Base-by-base conservation (phyloP, 2,797 vertebrate genomes). In the Luscinia megarhynchos region DNA sequence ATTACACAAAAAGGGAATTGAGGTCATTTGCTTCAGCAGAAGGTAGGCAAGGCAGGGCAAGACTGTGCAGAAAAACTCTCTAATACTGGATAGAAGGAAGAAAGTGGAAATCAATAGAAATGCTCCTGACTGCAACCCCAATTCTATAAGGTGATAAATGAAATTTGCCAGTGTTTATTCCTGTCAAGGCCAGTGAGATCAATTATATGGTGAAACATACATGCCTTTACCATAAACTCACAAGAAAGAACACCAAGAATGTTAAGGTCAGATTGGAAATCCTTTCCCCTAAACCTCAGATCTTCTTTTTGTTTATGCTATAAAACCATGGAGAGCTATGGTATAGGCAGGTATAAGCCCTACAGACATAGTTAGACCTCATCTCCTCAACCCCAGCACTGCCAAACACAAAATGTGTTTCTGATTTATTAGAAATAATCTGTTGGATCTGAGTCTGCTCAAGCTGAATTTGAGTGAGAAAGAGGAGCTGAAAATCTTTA, bases 31-130 rank as follows among this genome's bases (percentile, higher is more conserved):
- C 21, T 79, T 72, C 67, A 89, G 24, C n/a, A 38, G 38, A 78
- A 78, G 27, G 20, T n/a, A 87, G 46, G 11, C 58, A 91, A 89
- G 30, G 22, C 68, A 96, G 70, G 18, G 54, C 40, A 83, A 74
- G 36, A 14, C 45, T 55, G 14, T 40, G 38, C 76, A 86, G 27
- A 80, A 85, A 89, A 45, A 5, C 12, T 41, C 41, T 91, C 46
- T 54, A 86, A 43, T 50, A 54, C 20, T 38, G 36, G 22, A 18
- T 38, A 61, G 66, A 80, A 59, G 40, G 36, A 89, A 78, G 41
- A 26, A 20, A 72, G 15, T 58, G 26, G 19, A 93, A 93, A 87
- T 84, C 27, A 86, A n/a, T 48, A 75, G 40, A 92, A 81, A 95
- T 62, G 6, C 17, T 89, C 30, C 78, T 86, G 30, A 63, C 9